A percentile compares a stretch with the other conserved stretches of the same genome.
These are phyloP conservation scores for Trichoplusia ni DNA, from an alignment of 1,140 invertebrate species.

Conservation along the genomic window DNA sequence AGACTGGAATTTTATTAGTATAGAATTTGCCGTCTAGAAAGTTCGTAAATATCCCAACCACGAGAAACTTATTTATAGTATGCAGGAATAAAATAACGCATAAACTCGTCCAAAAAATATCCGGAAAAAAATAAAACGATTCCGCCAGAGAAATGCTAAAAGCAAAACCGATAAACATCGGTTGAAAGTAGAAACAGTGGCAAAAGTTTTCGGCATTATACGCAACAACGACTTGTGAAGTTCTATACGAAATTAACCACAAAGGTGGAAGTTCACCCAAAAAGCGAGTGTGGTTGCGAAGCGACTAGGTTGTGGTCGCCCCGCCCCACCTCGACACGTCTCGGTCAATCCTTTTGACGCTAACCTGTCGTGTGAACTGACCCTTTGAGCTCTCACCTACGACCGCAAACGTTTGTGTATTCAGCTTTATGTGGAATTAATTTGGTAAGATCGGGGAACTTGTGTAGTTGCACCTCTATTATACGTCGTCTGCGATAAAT, in stretches of 20 bases:
- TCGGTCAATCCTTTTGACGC: slow-evolving; percentile 70
- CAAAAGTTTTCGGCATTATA: slow-evolving; percentile 18
- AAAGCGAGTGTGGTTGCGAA: slow-evolving; percentile 42
- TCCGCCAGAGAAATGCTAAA: not conserved
- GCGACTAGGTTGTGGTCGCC: slow-evolving; percentile 57
- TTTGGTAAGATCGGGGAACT: slow-evolving; percentile 17
- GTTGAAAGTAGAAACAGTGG: not conserved
- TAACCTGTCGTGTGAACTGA: slow-evolving; percentile 60
- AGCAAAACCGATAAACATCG: slow-evolving; percentile 20
- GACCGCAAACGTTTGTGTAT: slow-evolving; percentile 61
- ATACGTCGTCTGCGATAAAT: not conserved
- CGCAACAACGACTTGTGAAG: slow-evolving; percentile 27
- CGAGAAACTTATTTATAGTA: too few relatives aligned
- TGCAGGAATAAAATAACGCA: too few relatives aligned
- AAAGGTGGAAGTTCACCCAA: slow-evolving; percentile 41
- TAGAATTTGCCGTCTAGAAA: too few relatives aligned
- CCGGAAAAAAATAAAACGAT: not conserved
- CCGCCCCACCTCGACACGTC: slow-evolving; percentile 49
- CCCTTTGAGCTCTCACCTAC: slow-evolving; percentile 71
- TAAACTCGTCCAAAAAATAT: not conserved
- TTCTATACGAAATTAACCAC: slow-evolving; percentile 30
- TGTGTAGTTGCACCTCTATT: not conserved
- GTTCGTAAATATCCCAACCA: too few relatives aligned
- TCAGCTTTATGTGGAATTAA: slow-evolving; percentile 31
- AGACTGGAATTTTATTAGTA: too few relatives aligned